Evolutionary conservation across 2,797 vertebrate species (phyloP), one percentile per base, ranked within the genome.

Genomic region (Tragopan temminckii): DNA sequence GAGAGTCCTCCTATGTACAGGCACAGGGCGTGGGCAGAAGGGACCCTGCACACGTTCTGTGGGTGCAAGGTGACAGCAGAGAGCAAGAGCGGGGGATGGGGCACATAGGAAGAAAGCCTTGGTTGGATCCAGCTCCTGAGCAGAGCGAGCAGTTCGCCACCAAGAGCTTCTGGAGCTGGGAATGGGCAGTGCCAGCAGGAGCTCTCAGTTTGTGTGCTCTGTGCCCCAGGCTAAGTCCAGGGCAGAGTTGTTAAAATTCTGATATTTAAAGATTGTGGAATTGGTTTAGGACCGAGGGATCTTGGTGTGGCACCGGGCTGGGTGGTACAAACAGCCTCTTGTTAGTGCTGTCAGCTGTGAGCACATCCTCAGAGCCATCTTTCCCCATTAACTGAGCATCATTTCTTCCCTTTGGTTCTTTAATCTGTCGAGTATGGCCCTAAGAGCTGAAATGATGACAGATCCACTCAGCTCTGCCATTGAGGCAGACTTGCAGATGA

Each of bases 401-500:
- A 6, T 66, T 76, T 87, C 55, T 69, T 10, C 29, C 15, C 53
- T 42, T 69, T 27, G 31, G 19, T 35, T 62, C 76, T 80, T 45
- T 21, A 45, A 35, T 9, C 4, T 18, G 10, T 36, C 10, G 33
- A 24, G 24, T 63, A 25, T n/a, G 29, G 25, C 43, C 1, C 0
- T 4, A 23, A 64, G 24, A n/a, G 43, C 48, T 40, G 8, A 71
- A 82, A 5, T 4, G 9, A 4, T n/a, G n/a, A 61, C 59, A 58
- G 25, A 66, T 50, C 9, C 17, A 2, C 61, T 55, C 63, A 8
- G 8, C 63, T 58, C 29, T 67, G 63, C n/a, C 46, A 3, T 52
- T 29, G 19, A 21, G 36, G 64, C 5, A 6, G 63, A 18, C 63
- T 38, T 7, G 27, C 71, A 68, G 71, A 36, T 11, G 82, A 27